Conservation (phyloP, 2,797 vertebrate genomes). For the Cryptoblepharus egeriae region DNA sequence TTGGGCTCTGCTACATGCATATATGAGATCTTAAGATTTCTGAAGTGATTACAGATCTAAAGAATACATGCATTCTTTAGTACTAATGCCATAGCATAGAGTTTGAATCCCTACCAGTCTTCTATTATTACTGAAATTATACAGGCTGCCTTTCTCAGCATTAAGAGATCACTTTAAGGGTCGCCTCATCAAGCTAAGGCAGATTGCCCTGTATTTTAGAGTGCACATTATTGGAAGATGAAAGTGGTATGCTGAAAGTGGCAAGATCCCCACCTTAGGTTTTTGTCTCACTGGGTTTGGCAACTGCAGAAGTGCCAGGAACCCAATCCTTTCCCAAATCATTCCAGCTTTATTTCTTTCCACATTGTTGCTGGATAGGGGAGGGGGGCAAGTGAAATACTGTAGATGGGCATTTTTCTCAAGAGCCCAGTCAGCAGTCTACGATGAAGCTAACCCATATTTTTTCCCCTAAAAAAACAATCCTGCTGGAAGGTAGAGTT, state of each 20-base stretch:
- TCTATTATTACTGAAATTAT: neutral
- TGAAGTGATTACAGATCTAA: neutral
- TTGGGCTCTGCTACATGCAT: no score
- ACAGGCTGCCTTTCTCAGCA: neutral
- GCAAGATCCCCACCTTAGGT: no score
- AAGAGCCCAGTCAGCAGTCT: neutral
- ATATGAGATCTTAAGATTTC: neutral
- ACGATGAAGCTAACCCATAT: neutral
- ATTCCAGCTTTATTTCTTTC: neutral
- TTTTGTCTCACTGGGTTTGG: neutral
- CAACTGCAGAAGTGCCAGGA: neutral
- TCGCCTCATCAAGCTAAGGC: no score
- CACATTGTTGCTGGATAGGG: neutral
- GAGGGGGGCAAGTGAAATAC: neutral
- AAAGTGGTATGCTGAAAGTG: no score
- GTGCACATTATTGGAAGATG: no score
- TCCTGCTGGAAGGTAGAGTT: no score
- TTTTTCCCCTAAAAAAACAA: no score
- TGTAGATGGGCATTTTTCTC: no score
- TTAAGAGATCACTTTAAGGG: no score
- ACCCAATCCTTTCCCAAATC: neutral
- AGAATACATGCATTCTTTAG: neutral
- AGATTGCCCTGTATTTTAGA: no score
- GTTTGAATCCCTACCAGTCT: neutral
- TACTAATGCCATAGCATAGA: neutral